Conservation (phyloP, 1,140 invertebrate genomes). For the Drosophila lacertosa region DNA sequence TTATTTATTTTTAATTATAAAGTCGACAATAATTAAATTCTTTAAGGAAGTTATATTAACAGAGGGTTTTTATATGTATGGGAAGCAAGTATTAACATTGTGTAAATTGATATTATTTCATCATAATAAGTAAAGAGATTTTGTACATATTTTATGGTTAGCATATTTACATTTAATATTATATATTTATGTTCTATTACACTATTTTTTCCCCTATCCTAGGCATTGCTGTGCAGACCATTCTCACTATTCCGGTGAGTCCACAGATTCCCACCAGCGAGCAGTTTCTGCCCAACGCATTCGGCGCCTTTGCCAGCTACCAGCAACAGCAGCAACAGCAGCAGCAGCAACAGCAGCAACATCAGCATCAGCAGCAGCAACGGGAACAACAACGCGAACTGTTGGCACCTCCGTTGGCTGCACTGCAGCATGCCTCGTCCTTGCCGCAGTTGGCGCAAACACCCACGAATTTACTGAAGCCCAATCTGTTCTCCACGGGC, state of each 20-base stretch:
- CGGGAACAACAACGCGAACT: slow-evolving; percentile 53
- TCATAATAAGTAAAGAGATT: no score
- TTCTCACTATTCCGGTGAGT: slow-evolving; percentile 95
- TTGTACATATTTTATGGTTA: no score
- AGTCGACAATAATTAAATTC: no score
- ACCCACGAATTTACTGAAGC: slow-evolving; percentile 82
- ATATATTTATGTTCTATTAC: no score
- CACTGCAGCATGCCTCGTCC: slow-evolving; percentile 65
- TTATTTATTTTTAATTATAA: no score
- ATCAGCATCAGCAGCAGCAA: slow-evolving; percentile 37
- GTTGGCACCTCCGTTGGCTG: slow-evolving; percentile 59
- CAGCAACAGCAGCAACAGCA: slow-evolving; percentile 72
- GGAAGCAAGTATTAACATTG: no score
- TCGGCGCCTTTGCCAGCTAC: slow-evolving; percentile 74
- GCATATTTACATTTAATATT: no score
- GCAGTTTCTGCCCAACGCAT: slow-evolving; percentile 80
- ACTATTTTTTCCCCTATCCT: background rate
- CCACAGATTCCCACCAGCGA: slow-evolving; percentile 91
- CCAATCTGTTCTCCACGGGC: slow-evolving; percentile 80
- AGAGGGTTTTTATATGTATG: no score
- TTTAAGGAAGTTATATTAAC: no score
- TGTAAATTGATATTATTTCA: no score
- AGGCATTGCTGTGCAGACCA: slow-evolving; percentile 97
- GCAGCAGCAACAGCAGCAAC: slow-evolving; percentile 49
- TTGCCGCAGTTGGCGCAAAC: slow-evolving; percentile 74